phyloP scores from a whole-genome alignment of 2,113 vertebrate species.

The Proterorhinus semilunaris region DNA sequence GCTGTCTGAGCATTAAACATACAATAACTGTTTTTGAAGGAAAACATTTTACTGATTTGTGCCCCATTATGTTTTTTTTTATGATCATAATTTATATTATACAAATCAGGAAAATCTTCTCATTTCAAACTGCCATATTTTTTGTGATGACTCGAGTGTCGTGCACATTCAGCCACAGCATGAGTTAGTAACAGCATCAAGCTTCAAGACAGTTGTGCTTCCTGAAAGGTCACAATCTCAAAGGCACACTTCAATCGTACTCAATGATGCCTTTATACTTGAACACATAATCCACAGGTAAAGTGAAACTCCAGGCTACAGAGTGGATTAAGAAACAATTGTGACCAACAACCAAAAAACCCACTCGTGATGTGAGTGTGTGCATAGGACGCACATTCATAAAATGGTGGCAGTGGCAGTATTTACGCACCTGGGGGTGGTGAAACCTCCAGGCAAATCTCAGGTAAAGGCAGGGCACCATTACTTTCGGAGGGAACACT shows the following conservation, averaged over 20 bases:
- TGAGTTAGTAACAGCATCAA: constrained; percentile 37
- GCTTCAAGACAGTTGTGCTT: constrained; percentile 4
- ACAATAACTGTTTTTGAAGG: constrained; percentile 31
- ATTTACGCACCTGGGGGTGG: constrained; percentile 77
- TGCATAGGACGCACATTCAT: constrained; percentile 44
- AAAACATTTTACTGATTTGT: constrained; percentile 43
- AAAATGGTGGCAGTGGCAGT: not conserved
- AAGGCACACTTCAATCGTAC: constrained; percentile 18
- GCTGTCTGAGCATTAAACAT: constrained; percentile 61
- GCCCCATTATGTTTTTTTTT: not conserved
- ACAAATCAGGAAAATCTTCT: constrained; percentile 36
- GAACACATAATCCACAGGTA: constrained; percentile 30
- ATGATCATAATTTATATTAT: not conserved
- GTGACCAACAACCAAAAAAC: constrained; percentile 60
- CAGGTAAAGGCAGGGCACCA: constrained; percentile 59
- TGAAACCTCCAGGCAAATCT: constrained; percentile 75
- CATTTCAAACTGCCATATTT: constrained; percentile 44
- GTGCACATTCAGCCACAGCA: constrained; percentile 35
- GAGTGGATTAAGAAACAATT: constrained; percentile 40
- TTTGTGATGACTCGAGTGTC: constrained; percentile 31
- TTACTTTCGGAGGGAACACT: constrained; percentile 74
- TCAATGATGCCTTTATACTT: constrained; percentile 17
- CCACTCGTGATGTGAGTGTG: constrained; percentile 66
- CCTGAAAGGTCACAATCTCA: constrained; percentile 26
- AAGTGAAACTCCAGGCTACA: constrained; percentile 52